phyloP scores from a whole-genome alignment of 2,797 vertebrate species.

The Myotis vivesi region DNA sequence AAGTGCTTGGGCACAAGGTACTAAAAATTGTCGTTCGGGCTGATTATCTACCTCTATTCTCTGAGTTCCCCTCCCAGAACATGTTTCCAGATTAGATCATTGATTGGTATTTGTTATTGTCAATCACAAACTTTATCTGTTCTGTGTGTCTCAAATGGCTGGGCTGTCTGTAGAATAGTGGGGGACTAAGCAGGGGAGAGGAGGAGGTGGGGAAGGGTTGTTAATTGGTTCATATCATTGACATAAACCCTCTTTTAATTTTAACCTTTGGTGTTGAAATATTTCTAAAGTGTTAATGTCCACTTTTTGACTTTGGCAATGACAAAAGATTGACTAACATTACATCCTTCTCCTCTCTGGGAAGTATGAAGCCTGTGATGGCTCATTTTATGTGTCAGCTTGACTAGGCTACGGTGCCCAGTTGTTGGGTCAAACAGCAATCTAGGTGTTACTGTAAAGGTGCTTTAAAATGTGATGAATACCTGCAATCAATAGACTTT shows the following conservation, averaged over 20 bases:
- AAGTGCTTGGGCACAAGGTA: not conserved
- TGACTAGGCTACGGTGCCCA: not conserved
- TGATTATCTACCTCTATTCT: not conserved
- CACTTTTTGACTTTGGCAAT: not conserved
- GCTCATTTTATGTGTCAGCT: not conserved
- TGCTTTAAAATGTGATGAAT: not conserved
- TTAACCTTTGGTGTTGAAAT: not conserved
- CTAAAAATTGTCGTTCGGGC: not conserved
- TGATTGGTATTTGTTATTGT: not conserved
- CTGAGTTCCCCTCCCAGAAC: not conserved
- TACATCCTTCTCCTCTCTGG: not conserved
- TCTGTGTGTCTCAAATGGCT: not conserved
- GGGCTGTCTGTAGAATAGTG: not conserved
- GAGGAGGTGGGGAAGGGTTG: not conserved
- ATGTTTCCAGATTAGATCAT: not conserved
- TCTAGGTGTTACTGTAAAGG: not conserved
- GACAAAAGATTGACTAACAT: not conserved
- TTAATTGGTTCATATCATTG: not conserved
- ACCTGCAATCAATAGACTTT: not conserved
- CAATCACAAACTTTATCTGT: not conserved
- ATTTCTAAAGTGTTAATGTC: not conserved
- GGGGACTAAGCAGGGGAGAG: not conserved
- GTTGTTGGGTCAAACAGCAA: not conserved
- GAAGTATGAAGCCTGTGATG: not conserved
- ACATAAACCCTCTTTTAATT: not conserved